Evolutionary conservation across 92 coral and sea anemone species (phyloP), one percentile per base, ranked within the genome.

Genomic region (Epizoanthus illoricatus): DNA sequence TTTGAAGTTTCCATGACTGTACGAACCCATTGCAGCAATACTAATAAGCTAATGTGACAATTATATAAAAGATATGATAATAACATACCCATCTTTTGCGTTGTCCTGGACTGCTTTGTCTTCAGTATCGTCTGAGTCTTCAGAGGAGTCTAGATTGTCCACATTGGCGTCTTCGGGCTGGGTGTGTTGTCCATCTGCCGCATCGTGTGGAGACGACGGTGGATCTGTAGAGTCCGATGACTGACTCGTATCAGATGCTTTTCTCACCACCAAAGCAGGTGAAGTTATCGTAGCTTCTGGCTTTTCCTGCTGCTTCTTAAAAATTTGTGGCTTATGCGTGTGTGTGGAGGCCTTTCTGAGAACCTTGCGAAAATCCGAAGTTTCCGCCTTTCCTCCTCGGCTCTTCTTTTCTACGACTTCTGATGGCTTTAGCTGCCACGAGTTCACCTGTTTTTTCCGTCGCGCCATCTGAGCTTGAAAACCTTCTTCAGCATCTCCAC

Each of bases 391-490:
- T 62, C 70, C 82, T 15, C 82, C 82, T 20, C 82, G 45, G 60
- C 82, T 78, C 72, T 78, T 78, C 71, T 78, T 78, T 12, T 78
- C 82, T 66, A 59, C 49, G 8, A 78, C 43, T 9, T 78, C 82
- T 13, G 82, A 43, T 19, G 82, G 82, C 18, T 78, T 78, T 19
- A 78, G 49, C 4, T 62, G 71, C 59, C 43, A 64, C 13, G 82
- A 41, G 71, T 89, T 89, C 7, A 90, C 86, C 71, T 88, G 84
- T 28, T 91, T 84, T 72, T 93, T 93, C 15, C 97, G 87, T 64
- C 78, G 86, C 3, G 92, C 89, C 97, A 93, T 88, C 33, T 85
- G 85, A 49, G 71, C 85, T 58, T 91, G 73, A 45, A 93, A 88
- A 73, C 52, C 81, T 60, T 93, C 94, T 69, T 91, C 97, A 3